Percentiles rank a stretch among this genome's conserved stretches.
phyloP scores from a whole-genome alignment of 2,797 vertebrate genomes.

The Danio kyathit region DNA sequence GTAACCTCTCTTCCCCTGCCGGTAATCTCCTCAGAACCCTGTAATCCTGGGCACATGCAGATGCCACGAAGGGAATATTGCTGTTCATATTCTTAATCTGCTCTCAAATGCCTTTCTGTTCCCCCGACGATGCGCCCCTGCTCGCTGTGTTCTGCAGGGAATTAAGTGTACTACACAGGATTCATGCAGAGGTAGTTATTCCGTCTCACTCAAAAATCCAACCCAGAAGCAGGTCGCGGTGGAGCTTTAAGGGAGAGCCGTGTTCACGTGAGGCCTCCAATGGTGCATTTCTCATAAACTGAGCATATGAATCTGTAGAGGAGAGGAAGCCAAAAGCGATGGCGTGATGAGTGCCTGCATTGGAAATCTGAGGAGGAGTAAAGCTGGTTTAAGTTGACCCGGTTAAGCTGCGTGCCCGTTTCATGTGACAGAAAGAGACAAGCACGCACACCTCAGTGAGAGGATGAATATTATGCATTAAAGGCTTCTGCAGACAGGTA shows the following conservation, averaged over 20 bases:
- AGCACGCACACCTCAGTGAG: conserved; percentile 53
- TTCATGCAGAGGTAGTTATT: conserved; percentile 82
- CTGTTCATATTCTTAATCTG: conserved; percentile 91
- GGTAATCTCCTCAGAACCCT: conserved; percentile 88
- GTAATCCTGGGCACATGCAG: conserved; percentile 88
- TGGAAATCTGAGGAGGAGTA: conserved; percentile 76
- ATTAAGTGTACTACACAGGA: conserved; percentile 85
- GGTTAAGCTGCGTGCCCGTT: conserved; percentile 75
- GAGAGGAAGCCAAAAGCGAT: conserved; percentile 45
- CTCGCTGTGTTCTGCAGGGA: conserved; percentile 80
- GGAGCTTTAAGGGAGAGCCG: conserved; percentile 79
- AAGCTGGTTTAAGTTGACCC: conserved; percentile 83
- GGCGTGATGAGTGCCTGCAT: conserved; percentile 76
- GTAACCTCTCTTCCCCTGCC: conserved; percentile 83
- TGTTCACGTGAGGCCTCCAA: conserved; percentile 38
- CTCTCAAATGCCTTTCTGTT: conserved; percentile 85
- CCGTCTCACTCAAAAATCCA: conserved; percentile 76
- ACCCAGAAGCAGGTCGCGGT: conserved; percentile 79
- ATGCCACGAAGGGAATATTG: conserved; percentile 89
- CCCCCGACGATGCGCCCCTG: conserved; percentile 78
- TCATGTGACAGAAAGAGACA: conserved; percentile 53
- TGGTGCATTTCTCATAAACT: conserved; percentile 80
- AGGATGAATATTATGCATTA: conserved; percentile 48
- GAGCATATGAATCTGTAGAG: conserved; percentile 73
- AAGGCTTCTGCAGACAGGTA: conserved; percentile 36